These are phyloP conservation scores for Macrobrachium nipponense DNA, from an alignment of 1,140 invertebrate species.

Conservation along the genomic window DNA sequence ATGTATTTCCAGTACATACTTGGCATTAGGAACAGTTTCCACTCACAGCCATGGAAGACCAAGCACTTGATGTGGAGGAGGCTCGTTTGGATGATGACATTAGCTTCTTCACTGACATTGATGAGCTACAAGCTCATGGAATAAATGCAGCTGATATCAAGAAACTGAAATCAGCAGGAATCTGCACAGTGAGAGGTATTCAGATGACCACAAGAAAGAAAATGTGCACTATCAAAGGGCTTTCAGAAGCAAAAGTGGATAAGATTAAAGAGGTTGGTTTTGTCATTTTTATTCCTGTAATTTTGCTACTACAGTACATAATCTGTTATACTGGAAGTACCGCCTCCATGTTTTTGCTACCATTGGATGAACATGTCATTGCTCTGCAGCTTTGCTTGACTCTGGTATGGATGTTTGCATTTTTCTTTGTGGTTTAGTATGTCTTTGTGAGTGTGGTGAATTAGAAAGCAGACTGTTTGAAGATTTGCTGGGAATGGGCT, in stretches of 20 bases:
- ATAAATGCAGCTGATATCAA: constrained; percentile 79
- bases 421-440: too few species aligned
- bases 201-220: constrained; percentile 85
- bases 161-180: constrained; percentile 81
- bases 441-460: too few species aligned
- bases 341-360: too few species aligned
- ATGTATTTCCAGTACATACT: neutral
- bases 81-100: constrained; percentile 66
- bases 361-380: too few species aligned
- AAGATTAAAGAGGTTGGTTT: constrained; percentile 84
- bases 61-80: constrained; percentile 67
- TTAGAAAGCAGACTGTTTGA: too few species aligned
- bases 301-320: too few species aligned
- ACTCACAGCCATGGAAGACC: constrained; percentile 65
- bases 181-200: constrained; percentile 84
- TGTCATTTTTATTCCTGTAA: too few species aligned
- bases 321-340: too few species aligned
- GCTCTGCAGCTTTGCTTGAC: too few species aligned
- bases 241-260: constrained; percentile 84
- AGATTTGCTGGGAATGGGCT: too few species aligned
- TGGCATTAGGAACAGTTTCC: neutral
- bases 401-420: too few species aligned
- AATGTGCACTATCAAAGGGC: constrained; percentile 80
- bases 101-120: constrained; percentile 68
- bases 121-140: constrained; percentile 72